These are phyloP conservation scores for Doryteuthis pealeii DNA, from an alignment of 1,140 invertebrate genomes.

Conservation along the genomic window DNA sequence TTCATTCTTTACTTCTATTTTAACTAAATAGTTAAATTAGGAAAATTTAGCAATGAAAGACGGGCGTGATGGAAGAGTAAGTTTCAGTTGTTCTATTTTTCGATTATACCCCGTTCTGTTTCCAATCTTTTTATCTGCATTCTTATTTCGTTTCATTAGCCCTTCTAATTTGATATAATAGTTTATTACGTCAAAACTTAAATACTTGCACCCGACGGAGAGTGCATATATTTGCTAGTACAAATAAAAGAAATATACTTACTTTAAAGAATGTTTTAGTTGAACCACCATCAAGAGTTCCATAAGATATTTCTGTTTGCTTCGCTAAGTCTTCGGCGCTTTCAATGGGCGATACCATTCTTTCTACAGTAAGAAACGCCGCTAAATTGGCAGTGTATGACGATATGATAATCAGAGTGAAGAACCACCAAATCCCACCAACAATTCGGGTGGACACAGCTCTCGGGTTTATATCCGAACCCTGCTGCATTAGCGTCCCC, in stretches of 20 bases:
- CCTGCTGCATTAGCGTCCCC: slow-evolving; percentile 61
- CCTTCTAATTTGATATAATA: too few relatives aligned
- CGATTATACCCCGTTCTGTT: too few relatives aligned
- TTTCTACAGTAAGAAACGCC: slow-evolving; percentile 94
- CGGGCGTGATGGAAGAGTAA: too few relatives aligned
- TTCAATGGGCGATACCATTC: slow-evolving; percentile 96
- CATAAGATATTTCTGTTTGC: slow-evolving; percentile 92
- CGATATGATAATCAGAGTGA: slow-evolving; percentile 96
- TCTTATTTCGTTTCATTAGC: too few relatives aligned
- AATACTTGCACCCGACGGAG: too few relatives aligned
- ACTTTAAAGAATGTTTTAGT: slow-evolving; percentile 97
- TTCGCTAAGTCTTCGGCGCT: slow-evolving; percentile 91
- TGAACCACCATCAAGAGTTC: slow-evolving; percentile 88
- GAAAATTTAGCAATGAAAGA: too few relatives aligned
- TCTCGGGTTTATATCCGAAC: slow-evolving; percentile 55
- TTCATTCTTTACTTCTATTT: too few relatives aligned
- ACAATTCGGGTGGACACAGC: slow-evolving; percentile 57
- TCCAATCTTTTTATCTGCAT: too few relatives aligned
- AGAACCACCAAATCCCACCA: slow-evolving; percentile 93
- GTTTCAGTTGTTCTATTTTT: too few relatives aligned
- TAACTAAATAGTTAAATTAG: too few relatives aligned
- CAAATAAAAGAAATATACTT: slow-evolving; percentile 29
- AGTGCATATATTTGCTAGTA: too few relatives aligned
- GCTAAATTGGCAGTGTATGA: slow-evolving; percentile 98
- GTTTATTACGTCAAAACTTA: too few relatives aligned